phyloP scores from a whole-genome alignment of 2,797 vertebrate species.

The Crypturellus tataupa region DNA sequence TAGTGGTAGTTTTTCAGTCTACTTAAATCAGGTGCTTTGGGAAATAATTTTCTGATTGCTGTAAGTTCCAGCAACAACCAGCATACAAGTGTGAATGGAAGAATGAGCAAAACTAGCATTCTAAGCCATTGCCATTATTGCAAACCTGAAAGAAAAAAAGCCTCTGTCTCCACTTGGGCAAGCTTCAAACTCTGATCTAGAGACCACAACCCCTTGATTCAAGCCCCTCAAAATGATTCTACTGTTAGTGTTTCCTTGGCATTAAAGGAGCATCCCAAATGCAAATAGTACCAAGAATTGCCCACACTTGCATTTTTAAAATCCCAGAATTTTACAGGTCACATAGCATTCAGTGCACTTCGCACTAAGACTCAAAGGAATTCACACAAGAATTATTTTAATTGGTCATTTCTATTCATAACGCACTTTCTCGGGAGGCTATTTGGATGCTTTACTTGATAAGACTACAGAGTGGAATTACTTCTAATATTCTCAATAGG shows the following conservation, averaged over 20 bases:
- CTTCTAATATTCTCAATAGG: not conserved
- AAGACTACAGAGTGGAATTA: not conserved
- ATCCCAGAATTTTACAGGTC: not conserved
- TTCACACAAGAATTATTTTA: not conserved
- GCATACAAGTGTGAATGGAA: not conserved
- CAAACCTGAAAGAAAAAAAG: not conserved
- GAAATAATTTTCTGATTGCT: not conserved
- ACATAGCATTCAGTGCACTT: not conserved
- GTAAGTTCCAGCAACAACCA: not conserved
- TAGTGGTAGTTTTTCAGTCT: not conserved
- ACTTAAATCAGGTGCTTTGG: not conserved
- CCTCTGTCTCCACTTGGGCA: not conserved
- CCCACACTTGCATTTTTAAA: not conserved
- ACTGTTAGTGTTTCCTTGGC: not conserved
- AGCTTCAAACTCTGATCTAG: not conserved
- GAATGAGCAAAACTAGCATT: not conserved
- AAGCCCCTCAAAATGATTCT: not conserved
- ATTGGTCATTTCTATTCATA: not conserved
- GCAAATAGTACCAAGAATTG: accelerated
- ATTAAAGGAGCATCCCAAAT: not conserved
- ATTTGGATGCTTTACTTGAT: not conserved
- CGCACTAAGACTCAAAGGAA: not conserved
- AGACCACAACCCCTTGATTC: not conserved
- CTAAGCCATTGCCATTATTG: not conserved
- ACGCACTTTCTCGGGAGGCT: not conserved